These are phyloP conservation scores for Corythornis madagascariensis DNA, from an alignment of 2,113 vertebrate species.

Conservation along the genomic window DNA sequence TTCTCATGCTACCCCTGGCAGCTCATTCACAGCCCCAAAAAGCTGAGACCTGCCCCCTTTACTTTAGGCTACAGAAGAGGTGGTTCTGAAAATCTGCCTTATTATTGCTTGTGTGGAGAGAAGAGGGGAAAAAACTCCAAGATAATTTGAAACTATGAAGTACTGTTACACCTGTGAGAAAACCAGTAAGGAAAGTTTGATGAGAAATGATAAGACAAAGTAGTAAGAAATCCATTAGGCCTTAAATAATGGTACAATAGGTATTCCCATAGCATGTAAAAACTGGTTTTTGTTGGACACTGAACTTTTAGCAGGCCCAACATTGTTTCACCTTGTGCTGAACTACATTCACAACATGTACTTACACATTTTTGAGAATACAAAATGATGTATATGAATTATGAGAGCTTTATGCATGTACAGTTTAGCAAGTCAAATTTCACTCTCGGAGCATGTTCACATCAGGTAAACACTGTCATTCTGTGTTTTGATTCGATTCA, in stretches of 20 bases:
- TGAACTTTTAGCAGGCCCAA: neutral
- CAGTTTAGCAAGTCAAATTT: conserved; percentile 18
- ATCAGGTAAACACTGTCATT: conserved; percentile 7
- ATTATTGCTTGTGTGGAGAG: neutral
- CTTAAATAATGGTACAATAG: neutral
- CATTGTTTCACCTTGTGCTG: neutral
- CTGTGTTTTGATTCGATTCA: neutral
- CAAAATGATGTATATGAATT: neutral
- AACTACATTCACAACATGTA: neutral
- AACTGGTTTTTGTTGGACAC: neutral
- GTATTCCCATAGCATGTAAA: neutral
- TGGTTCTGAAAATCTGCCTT: no score
- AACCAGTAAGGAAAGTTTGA: neutral
- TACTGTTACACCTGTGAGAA: neutral
- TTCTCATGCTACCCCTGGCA: no score
- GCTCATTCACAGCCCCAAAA: no score
- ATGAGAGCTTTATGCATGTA: neutral
- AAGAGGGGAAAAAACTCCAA: neutral
- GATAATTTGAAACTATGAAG: neutral
- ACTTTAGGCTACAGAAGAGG: no score
- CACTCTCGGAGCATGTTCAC: neutral
- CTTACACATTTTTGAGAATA: neutral
- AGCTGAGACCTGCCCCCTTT: no score
- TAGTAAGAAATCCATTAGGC: neutral
- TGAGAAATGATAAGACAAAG: neutral